A percentile compares a stretch with the other conserved stretches of the same genome.
Evolutionary conservation across 2,797 vertebrate species (phyloP).

Genomic region (Tragopan temminckii): DNA sequence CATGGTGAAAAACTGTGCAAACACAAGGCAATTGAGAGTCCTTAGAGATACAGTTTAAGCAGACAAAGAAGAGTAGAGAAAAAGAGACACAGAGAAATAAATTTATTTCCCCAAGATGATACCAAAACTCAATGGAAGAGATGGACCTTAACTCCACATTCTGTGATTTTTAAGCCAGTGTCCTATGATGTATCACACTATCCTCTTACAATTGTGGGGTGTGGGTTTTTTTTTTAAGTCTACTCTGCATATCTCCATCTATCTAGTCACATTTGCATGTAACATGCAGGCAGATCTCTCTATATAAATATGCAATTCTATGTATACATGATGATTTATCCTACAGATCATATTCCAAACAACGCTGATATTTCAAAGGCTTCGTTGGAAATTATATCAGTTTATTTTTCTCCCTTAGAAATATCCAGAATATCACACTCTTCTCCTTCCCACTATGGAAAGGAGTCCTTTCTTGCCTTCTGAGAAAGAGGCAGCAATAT

Average conservation of each 20-base stretch:
- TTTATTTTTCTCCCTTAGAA: conserved; percentile 55
- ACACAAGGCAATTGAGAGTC: not conserved
- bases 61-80: not conserved
- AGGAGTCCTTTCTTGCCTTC: conserved; percentile 44
- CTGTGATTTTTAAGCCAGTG: not conserved
- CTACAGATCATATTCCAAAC: not conserved
- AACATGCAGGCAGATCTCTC: not conserved
- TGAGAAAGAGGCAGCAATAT: not conserved
- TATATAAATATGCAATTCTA: not conserved
- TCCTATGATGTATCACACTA: not conserved
- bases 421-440: not conserved
- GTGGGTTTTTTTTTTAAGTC: not conserved
- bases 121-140: not conserved
- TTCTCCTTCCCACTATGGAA: conserved; percentile 21
- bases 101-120: not conserved
- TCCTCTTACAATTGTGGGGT: not conserved
- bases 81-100: fast-evolving
- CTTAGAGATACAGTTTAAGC: not conserved
- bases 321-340: not conserved
- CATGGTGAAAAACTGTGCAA: not conserved
- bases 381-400: not conserved
- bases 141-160: not conserved
- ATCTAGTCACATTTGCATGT: not conserved
- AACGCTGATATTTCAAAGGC: conserved; percentile 32
- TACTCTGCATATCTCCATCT: not conserved